Evolutionary conservation across 2,113 vertebrate genomes (phyloP).

Genomic region (Sceloporus tristichus): DNA sequence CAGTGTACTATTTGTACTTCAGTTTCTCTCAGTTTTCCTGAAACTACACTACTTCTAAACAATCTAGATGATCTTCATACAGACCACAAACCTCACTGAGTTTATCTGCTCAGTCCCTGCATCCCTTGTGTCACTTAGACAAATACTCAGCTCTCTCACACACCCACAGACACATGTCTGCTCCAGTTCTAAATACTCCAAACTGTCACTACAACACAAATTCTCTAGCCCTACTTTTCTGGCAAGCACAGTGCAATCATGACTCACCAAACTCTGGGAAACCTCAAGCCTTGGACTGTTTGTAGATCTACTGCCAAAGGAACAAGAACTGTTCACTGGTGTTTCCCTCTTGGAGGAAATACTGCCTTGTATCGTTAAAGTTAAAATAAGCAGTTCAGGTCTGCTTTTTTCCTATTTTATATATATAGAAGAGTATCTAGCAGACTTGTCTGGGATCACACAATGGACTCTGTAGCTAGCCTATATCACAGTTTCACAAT

Average conservation of each 20-base stretch:
- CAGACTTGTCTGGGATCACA: background rate
- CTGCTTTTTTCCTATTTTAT: background rate
- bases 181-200: background rate
- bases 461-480: background rate
- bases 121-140: background rate
- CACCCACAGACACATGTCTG: background rate
- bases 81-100: background rate
- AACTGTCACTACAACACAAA: background rate
- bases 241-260: background rate
- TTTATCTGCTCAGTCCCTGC: background rate
- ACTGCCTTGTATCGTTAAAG: background rate
- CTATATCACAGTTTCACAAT: background rate
- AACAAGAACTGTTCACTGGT: background rate
- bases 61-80: background rate
- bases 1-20: background rate
- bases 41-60: background rate
- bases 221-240: background rate
- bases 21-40: background rate
- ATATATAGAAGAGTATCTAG: background rate
- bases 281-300: background rate
- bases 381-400: background rate
- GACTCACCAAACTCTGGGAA: slow-evolving; percentile 4
- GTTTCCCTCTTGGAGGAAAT: background rate
- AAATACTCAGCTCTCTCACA: background rate
- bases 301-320: background rate